Percentiles rank a stretch among this genome's conserved stretches.
phyloP scores from a whole-genome alignment of 2,888 invertebrate species.

The Xestobium rufovillosum region DNA sequence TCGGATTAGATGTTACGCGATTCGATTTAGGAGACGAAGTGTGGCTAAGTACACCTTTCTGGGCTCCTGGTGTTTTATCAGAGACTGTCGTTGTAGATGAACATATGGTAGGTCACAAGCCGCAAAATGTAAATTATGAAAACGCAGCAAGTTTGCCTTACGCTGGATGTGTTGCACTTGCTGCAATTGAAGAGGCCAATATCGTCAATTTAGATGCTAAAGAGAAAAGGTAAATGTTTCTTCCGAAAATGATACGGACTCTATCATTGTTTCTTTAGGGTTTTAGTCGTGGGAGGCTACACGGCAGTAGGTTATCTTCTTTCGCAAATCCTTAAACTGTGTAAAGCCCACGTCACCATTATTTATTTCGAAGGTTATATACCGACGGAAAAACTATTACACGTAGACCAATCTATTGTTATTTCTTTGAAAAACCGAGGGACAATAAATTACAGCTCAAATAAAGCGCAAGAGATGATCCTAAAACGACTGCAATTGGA shows the following conservation, averaged over 20 bases:
- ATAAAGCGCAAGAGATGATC: conserved; percentile 12
- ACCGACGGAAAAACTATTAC: conserved; percentile 42
- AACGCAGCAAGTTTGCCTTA: conserved; percentile 48
- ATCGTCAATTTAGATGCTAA: conserved; percentile 42
- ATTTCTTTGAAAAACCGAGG: conserved; percentile 27
- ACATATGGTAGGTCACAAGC: conserved; percentile 43
- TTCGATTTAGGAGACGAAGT: conserved; percentile 51
- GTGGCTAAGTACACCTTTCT: conserved; percentile 45
- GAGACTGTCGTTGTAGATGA: conserved; percentile 45
- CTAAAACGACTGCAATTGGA: conserved; percentile 20
- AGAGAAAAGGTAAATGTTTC: conserved; percentile 44
- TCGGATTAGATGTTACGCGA: conserved; percentile 45
- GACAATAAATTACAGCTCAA: conserved; percentile 11
- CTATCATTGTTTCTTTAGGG: no score
- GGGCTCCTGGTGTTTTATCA: conserved; percentile 45
- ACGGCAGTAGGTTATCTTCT: conserved; percentile 44
- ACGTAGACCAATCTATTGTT: conserved; percentile 44
- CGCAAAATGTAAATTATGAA: conserved; percentile 46
- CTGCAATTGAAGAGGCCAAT: conserved; percentile 41
- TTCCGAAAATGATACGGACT: no score
- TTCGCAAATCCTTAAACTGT: conserved; percentile 45
- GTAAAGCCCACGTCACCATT: conserved; percentile 46
- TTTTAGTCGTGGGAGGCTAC: background rate
- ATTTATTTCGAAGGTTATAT: conserved; percentile 43
- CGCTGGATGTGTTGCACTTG: conserved; percentile 46